These are phyloP conservation scores for Plebejus argus DNA, from an alignment of 2,888 invertebrate species.

Conservation along the genomic window DNA sequence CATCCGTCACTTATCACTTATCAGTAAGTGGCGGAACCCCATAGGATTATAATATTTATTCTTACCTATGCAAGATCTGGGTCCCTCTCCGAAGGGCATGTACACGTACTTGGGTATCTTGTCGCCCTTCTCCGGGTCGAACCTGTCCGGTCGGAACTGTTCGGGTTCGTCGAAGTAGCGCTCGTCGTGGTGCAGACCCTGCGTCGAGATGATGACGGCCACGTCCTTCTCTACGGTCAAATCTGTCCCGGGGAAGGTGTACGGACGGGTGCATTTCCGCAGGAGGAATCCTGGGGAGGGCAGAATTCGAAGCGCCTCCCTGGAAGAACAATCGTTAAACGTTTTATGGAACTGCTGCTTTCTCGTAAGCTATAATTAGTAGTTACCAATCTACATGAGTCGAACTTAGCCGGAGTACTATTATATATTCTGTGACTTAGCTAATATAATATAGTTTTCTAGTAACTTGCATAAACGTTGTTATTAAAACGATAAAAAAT, in stretches of 20 bases:
- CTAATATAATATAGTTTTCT: no score
- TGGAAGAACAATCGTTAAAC: slow-evolving; percentile 32
- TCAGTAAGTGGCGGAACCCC: no score
- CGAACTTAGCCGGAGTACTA: no score
- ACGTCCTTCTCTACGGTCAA: slow-evolving; percentile 51
- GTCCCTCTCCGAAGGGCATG: slow-evolving; percentile 62
- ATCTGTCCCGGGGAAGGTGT: slow-evolving; percentile 42
- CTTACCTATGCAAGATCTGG: slow-evolving; percentile 60
- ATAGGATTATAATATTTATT: background rate
- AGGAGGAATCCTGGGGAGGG: slow-evolving; percentile 44
- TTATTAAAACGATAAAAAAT: background rate
- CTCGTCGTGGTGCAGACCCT: slow-evolving; percentile 59
- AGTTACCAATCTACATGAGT: no score
- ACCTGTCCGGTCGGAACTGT: slow-evolving; percentile 59
- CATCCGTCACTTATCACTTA: no score
- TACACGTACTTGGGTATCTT: slow-evolving; percentile 54
- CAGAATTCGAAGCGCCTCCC: slow-evolving; percentile 44
- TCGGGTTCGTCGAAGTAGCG: slow-evolving; percentile 57
- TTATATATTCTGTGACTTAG: no score
- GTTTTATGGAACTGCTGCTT: background rate
- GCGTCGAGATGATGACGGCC: slow-evolving; percentile 50
- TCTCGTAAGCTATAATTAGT: no score
- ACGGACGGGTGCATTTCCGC: slow-evolving; percentile 41
- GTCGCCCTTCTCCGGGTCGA: slow-evolving; percentile 48
- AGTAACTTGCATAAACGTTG: no score